A percentile compares a stretch with the other conserved stretches of the same genome.
phyloP scores from a whole-genome alignment of 2,888 invertebrate species.

The Diaperis boleti region DNA sequence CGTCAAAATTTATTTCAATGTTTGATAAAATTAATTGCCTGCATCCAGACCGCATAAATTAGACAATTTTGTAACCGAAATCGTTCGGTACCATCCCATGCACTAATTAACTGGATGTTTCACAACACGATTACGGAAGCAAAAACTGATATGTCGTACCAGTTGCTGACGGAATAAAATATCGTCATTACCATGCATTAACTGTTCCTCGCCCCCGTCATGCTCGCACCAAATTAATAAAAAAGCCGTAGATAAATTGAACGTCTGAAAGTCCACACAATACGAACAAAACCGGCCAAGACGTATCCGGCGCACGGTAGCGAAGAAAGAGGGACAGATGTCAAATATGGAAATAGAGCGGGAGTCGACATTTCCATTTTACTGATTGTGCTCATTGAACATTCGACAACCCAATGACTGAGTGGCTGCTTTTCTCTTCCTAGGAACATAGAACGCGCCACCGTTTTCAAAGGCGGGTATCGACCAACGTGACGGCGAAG shows the following conservation, averaged over 20 bases:
- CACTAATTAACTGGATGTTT: no score
- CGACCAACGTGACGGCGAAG: background rate
- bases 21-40: no score
- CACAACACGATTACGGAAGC: no score
- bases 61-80: no score
- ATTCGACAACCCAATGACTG: constrained; percentile 67
- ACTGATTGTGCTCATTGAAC: constrained; percentile 66
- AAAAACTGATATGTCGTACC: no score
- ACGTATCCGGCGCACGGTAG: constrained; percentile 35
- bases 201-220: background rate
- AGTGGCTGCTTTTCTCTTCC: constrained; percentile 55
- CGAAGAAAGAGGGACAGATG: constrained; percentile 58
- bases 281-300: constrained; percentile 28
- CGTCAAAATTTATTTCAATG: no score
- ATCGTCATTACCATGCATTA: constrained; percentile 25
- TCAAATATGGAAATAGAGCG: constrained; percentile 61
- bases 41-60: no score
- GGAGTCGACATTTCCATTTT: constrained; percentile 64
- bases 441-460: constrained; percentile 14
- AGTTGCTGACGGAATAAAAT: no score
- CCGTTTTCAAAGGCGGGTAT: no score
- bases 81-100: no score
- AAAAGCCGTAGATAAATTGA: constrained; percentile 2
- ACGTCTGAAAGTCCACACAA: constrained; percentile 3
- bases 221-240: background rate